These are phyloP conservation scores for Napeogenes sylphis DNA, from an alignment of 2,888 invertebrate species.

Conservation along the genomic window DNA sequence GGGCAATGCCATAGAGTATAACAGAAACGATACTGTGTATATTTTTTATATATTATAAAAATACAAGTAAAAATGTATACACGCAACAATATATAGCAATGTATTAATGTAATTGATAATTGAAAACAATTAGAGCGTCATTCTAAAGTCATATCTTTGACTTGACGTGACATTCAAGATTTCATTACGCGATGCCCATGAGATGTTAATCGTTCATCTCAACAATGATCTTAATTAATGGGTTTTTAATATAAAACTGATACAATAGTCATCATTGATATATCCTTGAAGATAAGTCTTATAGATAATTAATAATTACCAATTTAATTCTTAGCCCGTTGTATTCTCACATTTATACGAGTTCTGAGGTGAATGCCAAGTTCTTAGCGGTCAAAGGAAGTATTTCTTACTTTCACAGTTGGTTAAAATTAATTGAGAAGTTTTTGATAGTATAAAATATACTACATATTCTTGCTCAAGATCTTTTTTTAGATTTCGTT, in stretches of 20 bases:
- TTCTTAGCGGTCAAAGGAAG: conserved; percentile 42
- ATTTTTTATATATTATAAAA: conserved; percentile 1
- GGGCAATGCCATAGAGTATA: conserved; percentile 48
- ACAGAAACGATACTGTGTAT: conserved; percentile 18
- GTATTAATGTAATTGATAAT: too few species aligned
- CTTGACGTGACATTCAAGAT: conserved; percentile 8
- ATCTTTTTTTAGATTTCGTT: conserved; percentile 12
- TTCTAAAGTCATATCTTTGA: conserved; percentile 3
- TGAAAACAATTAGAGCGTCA: too few species aligned
- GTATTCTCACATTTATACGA: conserved; percentile 24
- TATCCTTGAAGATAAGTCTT: background rate
- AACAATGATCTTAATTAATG: too few species aligned
- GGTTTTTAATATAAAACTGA: too few species aligned
- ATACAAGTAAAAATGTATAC: too few species aligned
- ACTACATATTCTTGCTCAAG: conserved; percentile 17
- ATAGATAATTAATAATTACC: too few species aligned
- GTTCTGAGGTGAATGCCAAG: conserved; percentile 44
- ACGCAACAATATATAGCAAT: too few species aligned
- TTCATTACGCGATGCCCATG: conserved; percentile 3
- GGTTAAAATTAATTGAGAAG: conserved; percentile 22
- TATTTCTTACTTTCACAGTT: conserved; percentile 33
- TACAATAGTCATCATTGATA: too few species aligned
- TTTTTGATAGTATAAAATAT: conserved; percentile 21
- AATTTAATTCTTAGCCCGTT: too few species aligned
- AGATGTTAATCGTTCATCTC: too few species aligned